phyloP scores from a whole-genome alignment of 2,888 invertebrate species.

The Morinoia aosen region DNA sequence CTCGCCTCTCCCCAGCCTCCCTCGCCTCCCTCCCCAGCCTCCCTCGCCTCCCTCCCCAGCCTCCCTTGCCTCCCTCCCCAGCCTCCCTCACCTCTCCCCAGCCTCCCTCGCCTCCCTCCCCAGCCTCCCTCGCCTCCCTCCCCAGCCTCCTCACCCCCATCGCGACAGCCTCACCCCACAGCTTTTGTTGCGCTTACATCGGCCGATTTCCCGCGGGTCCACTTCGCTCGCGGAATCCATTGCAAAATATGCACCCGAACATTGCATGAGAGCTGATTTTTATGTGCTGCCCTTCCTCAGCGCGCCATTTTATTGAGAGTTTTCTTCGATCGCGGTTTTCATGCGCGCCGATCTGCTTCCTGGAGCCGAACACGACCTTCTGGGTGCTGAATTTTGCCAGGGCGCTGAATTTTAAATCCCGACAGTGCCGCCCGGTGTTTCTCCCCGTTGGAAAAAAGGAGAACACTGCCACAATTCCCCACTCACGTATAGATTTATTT shows the following conservation, averaged over 20 bases:
- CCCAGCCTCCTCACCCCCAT: neutral
- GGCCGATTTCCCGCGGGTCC: conserved; percentile 38
- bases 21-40: too few species aligned
- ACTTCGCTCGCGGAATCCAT: neutral
- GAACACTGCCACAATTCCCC: too few species aligned
- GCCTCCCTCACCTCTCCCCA: too few species aligned
- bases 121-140: conserved; percentile 18
- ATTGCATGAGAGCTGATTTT: conserved; percentile 7
- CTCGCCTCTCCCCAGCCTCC: too few species aligned
- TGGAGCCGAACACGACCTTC: neutral
- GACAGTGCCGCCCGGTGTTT: too few species aligned
- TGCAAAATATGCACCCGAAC: conserved; percentile 22
- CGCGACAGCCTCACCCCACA: neutral
- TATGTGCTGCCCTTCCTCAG: neutral
- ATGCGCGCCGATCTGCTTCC: neutral
- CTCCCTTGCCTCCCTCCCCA: too few species aligned
- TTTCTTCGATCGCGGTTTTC: neutral
- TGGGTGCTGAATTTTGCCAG: too few species aligned
- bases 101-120: neutral
- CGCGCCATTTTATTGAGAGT: neutral
- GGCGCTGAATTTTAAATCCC: too few species aligned
- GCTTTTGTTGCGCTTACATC: conserved; percentile 28
- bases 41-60: too few species aligned
- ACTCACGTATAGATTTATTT: too few species aligned
- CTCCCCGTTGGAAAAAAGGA: too few species aligned